Conservation (phyloP, 2,797 vertebrate genomes). For the Artibeus jamaicensis region DNA sequence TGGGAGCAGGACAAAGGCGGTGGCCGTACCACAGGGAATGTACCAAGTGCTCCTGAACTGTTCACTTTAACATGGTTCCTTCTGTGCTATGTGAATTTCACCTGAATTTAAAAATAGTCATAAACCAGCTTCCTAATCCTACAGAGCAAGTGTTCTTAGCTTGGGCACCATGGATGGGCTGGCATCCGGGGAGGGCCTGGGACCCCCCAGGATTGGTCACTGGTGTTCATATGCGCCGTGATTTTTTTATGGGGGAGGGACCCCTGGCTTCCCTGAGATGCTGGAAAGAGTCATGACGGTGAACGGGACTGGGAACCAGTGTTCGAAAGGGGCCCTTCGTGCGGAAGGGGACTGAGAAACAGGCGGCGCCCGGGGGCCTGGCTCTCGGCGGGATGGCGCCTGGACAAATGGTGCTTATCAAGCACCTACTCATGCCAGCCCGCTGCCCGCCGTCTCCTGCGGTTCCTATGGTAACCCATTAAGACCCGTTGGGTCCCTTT, state of each 20-base stretch:
- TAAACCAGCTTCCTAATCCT: background rate
- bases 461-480: background rate
- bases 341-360: background rate
- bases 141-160: background rate
- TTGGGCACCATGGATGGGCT: background rate
- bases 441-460: background rate
- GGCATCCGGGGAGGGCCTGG: background rate
- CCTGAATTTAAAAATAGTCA: background rate
- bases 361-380: rapidly evolving
- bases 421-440: background rate
- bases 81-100: background rate
- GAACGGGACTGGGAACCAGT: background rate
- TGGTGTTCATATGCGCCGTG: rapidly evolving
- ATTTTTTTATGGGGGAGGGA: background rate
- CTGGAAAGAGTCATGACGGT: background rate
- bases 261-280: background rate
- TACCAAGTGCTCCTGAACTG: background rate
- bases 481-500: background rate
- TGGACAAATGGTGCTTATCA: background rate
- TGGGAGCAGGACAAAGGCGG: background rate
- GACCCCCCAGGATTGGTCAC: background rate
- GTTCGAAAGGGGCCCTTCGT: background rate
- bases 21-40: background rate
- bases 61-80: background rate
- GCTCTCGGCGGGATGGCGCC: background rate